phyloP scores from a whole-genome alignment of 2,888 invertebrate genomes.

The Hydrotaea cyrtoneurina region DNA sequence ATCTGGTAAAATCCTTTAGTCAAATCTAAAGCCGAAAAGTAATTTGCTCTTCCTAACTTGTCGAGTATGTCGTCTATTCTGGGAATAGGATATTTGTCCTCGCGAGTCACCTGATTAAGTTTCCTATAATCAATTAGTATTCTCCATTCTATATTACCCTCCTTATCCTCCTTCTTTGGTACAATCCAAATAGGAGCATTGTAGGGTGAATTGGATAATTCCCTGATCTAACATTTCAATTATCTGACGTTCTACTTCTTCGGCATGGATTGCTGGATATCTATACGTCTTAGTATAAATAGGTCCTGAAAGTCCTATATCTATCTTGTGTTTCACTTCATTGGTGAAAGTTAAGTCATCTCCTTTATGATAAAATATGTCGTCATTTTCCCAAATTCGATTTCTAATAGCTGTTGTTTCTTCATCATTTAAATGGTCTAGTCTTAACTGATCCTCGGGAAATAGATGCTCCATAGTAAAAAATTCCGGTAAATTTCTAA shows the following conservation, averaged over 20 bases:
- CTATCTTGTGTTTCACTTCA: constrained; percentile 8
- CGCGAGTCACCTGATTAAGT: background rate
- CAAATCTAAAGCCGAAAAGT: constrained; percentile 13
- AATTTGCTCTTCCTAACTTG: constrained; percentile 11
- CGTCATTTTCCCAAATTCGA: background rate
- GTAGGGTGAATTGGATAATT: constrained; percentile 70
- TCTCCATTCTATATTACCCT: constrained; percentile 17
- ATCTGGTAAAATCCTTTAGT: constrained; percentile 27
- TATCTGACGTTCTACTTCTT: constrained; percentile 49
- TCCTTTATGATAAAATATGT: constrained; percentile 3
- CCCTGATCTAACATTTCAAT: constrained; percentile 57
- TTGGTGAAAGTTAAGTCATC: constrained; percentile 16
- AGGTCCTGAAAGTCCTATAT: background rate
- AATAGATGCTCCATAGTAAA: background rate
- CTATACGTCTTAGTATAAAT: constrained; percentile 54
- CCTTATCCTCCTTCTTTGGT: constrained; percentile 10
- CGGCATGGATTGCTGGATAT: constrained; percentile 47
- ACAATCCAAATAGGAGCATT: constrained; percentile 27
- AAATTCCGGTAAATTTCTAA: background rate
- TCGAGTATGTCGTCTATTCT: background rate
- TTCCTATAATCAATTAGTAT: constrained; percentile 11
- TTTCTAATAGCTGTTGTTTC: background rate
- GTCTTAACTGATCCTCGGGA: background rate
- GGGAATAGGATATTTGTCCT: constrained; percentile 13
- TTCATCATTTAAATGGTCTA: constrained; percentile 5